phyloP scores from a whole-genome alignment of 2,888 invertebrate genomes.

The Shargacucullia verbasci region DNA sequence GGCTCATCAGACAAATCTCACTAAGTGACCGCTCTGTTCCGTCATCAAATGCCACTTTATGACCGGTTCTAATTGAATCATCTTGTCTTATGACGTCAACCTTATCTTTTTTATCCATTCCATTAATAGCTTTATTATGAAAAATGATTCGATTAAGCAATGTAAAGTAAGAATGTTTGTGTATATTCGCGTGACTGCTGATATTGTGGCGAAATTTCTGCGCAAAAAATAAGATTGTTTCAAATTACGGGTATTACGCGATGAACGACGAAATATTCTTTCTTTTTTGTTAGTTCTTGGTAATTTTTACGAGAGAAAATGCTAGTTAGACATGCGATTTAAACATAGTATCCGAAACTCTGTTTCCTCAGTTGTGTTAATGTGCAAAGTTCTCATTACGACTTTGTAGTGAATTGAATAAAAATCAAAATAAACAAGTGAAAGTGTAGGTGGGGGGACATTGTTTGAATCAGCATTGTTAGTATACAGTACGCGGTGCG shows the following conservation, averaged over 20 bases:
- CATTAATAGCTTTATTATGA: conserved; percentile 21
- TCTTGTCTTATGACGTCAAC: conserved; percentile 24
- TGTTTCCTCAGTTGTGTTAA: conserved; percentile 40
- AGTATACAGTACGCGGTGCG: conserved; percentile 38
- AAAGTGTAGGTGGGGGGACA: conserved; percentile 45
- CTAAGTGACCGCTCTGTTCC: conserved; percentile 62
- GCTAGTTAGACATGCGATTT: conserved; percentile 73
- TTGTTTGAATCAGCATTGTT: conserved; percentile 26
- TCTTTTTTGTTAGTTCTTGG: conserved; percentile 69
- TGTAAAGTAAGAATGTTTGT: conserved; percentile 56
- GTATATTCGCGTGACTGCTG: conserved; percentile 77
- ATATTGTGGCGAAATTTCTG: conserved; percentile 77
- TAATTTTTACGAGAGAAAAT: conserved; percentile 72
- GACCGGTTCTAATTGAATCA: conserved; percentile 53
- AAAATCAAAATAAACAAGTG: conserved; percentile 51
- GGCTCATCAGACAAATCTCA: conserved; percentile 66
- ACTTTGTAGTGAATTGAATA: conserved; percentile 34
- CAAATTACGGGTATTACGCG: conserved; percentile 79
- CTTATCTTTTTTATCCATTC: conserved; percentile 23
- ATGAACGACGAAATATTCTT: conserved; percentile 71
- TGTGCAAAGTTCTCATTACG: conserved; percentile 26
- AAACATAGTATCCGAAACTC: conserved; percentile 55
- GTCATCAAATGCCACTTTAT: conserved; percentile 51
- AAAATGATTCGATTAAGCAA: conserved; percentile 40
- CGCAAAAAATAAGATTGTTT: conserved; percentile 78